Evolutionary conservation across 2,113 vertebrate genomes (phyloP).

Genomic region (Smithornis capensis): DNA sequence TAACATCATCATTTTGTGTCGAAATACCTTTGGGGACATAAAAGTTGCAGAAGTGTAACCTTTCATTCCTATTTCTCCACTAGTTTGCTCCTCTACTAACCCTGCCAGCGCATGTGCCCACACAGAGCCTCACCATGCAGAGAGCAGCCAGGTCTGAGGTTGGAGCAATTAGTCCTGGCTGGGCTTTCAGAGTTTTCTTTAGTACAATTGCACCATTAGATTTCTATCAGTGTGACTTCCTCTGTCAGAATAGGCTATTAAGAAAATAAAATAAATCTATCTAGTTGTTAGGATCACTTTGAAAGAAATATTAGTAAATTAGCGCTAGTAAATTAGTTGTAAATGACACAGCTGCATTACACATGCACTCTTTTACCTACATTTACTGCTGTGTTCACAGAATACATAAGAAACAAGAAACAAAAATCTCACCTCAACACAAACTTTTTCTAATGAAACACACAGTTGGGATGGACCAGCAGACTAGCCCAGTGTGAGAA

Average conservation of each 20-base stretch:
- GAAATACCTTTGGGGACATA: background rate
- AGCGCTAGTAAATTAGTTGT: background rate
- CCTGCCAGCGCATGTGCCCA: background rate
- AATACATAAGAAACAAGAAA: background rate
- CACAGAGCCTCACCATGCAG: rapidly evolving
- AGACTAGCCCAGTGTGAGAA: background rate
- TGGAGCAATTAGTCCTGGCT: constrained; percentile 43
- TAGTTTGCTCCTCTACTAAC: background rate
- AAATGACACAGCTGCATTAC: background rate
- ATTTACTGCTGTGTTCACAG: background rate
- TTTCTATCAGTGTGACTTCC: constrained; percentile 13
- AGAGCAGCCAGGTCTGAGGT: constrained; percentile 26
- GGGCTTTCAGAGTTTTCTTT: constrained; percentile 6
- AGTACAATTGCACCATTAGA: constrained; percentile 13
- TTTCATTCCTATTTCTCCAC: background rate
- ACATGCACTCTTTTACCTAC: background rate
- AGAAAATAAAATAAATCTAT: background rate
- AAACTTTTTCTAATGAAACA: background rate
- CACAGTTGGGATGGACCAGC: background rate
- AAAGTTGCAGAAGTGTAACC: background rate
- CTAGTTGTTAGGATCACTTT: background rate
- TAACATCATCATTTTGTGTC: background rate
- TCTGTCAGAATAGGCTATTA: background rate
- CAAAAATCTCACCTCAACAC: background rate
- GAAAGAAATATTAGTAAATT: background rate